A percentile compares a stretch with the other conserved stretches of the same genome.
phyloP scores from a whole-genome alignment of 2,797 vertebrate genomes.

The Sorex maritimensis region DNA sequence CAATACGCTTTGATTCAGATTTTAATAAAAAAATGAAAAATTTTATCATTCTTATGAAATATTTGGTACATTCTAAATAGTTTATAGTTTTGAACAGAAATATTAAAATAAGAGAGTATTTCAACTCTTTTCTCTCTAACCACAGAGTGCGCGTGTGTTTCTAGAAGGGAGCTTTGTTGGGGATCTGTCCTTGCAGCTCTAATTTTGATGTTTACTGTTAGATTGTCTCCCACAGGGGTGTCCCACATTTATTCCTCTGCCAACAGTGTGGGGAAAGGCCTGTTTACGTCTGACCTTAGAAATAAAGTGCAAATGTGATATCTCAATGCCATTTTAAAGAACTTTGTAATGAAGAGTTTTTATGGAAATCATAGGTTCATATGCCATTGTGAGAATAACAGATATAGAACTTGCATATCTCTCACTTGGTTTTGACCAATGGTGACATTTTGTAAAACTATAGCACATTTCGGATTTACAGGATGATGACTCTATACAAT shows the following conservation, averaged over 20 bases:
- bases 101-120: background rate
- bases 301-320: background rate
- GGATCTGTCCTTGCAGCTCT: background rate
- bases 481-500: too few relatives aligned
- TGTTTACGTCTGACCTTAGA: background rate
- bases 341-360: background rate
- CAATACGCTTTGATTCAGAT: too few relatives aligned
- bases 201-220: background rate
- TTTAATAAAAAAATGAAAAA: too few relatives aligned
- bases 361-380: too few relatives aligned
- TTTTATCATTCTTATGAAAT: too few relatives aligned
- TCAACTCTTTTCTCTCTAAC: background rate
- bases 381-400: too few relatives aligned
- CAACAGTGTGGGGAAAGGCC: background rate
- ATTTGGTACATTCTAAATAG: too few relatives aligned
- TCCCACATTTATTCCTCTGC: background rate
- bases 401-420: too few relatives aligned
- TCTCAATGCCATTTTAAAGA: background rate
- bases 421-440: too few relatives aligned
- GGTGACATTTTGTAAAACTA: too few relatives aligned
- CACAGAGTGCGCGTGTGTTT: background rate
- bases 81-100: too few relatives aligned
- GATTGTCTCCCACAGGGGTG: background rate
- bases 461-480: too few relatives aligned
- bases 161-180: background rate